Conservation (phyloP, 2,888 invertebrate species). For the Epistrophella euchroma region DNA sequence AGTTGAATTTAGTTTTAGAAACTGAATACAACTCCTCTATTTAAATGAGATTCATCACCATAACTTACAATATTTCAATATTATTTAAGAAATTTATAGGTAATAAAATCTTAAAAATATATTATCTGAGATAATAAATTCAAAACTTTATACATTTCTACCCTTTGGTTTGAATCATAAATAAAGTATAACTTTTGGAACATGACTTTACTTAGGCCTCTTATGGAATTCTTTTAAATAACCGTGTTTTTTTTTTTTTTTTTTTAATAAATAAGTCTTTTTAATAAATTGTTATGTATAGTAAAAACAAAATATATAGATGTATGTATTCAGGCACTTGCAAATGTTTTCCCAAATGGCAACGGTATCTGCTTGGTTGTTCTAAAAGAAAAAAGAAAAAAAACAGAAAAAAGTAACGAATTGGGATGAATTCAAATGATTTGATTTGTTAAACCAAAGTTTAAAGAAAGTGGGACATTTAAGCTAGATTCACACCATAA, state of each 20-base stretch:
- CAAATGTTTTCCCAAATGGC: slow-evolving; percentile 80
- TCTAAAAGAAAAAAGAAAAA: slow-evolving; percentile 77
- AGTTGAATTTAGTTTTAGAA: not conserved
- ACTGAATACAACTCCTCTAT: not conserved
- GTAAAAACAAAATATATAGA: not conserved
- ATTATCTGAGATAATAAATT: slow-evolving; percentile 17
- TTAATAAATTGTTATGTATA: not conserved
- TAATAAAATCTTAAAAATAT: slow-evolving; percentile 7
- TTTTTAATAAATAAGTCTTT: slow-evolving; percentile 17
- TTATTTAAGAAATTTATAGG: not conserved
- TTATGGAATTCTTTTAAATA: slow-evolving; percentile 15
- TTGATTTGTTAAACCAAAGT: not conserved
- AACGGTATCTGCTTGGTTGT: slow-evolving; percentile 78
- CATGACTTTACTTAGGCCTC: not conserved
- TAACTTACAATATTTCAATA: not conserved
- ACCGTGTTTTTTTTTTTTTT: not conserved
- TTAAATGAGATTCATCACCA: slow-evolving; percentile 11
- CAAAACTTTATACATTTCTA: slow-evolving; percentile 24
- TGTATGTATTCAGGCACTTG: slow-evolving; percentile 76
- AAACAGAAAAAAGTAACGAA: slow-evolving; percentile 53
- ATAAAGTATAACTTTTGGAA: not conserved
- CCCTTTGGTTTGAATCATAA: slow-evolving; percentile 38
- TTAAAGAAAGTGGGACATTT: not conserved
- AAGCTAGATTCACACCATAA: too few species aligned
- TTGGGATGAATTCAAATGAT: slow-evolving; percentile 24